Evolutionary conservation across 2,113 vertebrate species (phyloP).

Genomic region (Paramormyrops kingsleyae): DNA sequence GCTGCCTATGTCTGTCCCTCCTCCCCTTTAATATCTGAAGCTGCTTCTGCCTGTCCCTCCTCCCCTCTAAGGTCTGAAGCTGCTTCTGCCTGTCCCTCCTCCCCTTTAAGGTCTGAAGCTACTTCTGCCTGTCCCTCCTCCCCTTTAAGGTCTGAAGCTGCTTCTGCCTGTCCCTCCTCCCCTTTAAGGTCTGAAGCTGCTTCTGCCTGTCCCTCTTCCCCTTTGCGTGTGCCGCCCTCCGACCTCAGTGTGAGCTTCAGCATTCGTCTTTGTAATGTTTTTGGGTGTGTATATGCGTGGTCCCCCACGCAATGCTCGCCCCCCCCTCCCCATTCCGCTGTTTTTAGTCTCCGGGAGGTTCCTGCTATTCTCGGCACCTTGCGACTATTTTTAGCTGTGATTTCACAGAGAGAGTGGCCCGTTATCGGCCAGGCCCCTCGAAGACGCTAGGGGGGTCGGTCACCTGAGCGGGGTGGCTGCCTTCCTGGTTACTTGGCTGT

Average conservation of each 20-base stretch:
- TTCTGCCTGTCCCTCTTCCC: background rate
- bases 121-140: background rate
- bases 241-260: background rate
- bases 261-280: background rate
- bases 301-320: background rate
- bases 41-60: background rate
- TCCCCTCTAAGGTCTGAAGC: background rate
- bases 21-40: background rate
- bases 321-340: background rate
- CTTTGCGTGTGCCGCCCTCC: background rate
- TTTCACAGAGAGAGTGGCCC: background rate
- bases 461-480: background rate
- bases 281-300: too few species aligned
- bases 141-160: background rate
- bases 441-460: background rate
- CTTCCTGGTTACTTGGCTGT: constrained; percentile 20
- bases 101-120: background rate
- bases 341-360: background rate
- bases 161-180: background rate
- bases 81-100: background rate
- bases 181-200: background rate
- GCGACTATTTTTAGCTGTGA: constrained; percentile 10
- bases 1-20: background rate
- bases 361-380: background rate
- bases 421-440: background rate